Evolutionary conservation across 2,113 vertebrate genomes (phyloP).

Genomic region (Oncorhynchus mykiss): DNA sequence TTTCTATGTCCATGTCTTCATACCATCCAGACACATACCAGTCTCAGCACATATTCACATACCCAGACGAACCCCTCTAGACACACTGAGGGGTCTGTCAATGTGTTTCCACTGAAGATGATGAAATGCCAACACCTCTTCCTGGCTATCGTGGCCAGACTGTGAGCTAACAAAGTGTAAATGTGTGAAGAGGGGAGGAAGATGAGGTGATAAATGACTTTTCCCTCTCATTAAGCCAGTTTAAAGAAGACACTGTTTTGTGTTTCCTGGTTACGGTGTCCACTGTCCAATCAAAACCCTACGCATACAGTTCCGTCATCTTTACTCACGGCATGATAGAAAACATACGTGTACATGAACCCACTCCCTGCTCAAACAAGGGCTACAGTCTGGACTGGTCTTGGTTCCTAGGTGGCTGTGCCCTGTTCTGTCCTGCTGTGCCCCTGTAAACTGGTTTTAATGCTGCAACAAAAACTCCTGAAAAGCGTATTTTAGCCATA

Average conservation of each 20-base stretch:
- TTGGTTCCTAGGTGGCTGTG: neutral
- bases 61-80: too few relatives aligned
- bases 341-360: slow-evolving; percentile 44
- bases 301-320: too few relatives aligned
- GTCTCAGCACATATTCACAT: too few relatives aligned
- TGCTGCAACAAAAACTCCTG: neutral
- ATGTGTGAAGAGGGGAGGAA: slow-evolving; percentile 2
- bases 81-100: too few relatives aligned
- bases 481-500: neutral
- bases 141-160: neutral
- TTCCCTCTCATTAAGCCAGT: too few relatives aligned
- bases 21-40: too few relatives aligned
- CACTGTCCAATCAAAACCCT: too few relatives aligned
- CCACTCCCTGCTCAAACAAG: slow-evolving; percentile 21
- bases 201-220: too few relatives aligned
- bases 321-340: slow-evolving; percentile 59
- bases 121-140: neutral
- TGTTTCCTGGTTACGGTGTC: too few relatives aligned
- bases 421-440: slow-evolving; percentile 13
- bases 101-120: too few relatives aligned
- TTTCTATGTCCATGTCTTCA: too few relatives aligned
- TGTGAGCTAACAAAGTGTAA: slow-evolving; percentile 2
- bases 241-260: too few relatives aligned
- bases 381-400: slow-evolving; percentile 11
- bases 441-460: neutral